Percentiles rank a stretch among this genome's conserved stretches.
Evolutionary conservation across 2,888 invertebrate genomes (phyloP).

Genomic region (Scaptomyza reducta): DNA sequence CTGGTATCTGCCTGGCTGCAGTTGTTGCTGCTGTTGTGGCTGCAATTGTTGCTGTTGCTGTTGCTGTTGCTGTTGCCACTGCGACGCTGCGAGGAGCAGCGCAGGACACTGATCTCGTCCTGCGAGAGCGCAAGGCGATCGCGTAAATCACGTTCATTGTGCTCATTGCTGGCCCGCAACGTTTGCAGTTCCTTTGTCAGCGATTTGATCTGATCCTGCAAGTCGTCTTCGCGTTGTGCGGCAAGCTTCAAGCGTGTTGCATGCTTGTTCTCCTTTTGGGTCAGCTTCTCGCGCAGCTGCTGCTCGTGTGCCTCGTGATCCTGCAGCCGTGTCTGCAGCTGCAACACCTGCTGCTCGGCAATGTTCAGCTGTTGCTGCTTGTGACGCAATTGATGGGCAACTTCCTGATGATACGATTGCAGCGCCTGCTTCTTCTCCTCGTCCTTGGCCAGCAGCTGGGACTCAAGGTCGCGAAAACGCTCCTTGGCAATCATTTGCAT

Average conservation of each 20-base stretch:
- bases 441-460: constrained; percentile 77
- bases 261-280: constrained; percentile 72
- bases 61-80: constrained; percentile 46
- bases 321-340: constrained; percentile 72
- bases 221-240: constrained; percentile 77
- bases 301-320: constrained; percentile 73
- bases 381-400: constrained; percentile 74
- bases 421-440: constrained; percentile 74
- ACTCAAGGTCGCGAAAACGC: constrained; percentile 75
- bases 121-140: constrained; percentile 82
- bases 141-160: constrained; percentile 80
- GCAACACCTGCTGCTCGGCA: constrained; percentile 82
- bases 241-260: constrained; percentile 70
- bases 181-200: constrained; percentile 80
- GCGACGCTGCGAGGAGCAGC: constrained; percentile 61
- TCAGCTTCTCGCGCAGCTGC: constrained; percentile 74
- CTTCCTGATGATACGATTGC: constrained; percentile 71
- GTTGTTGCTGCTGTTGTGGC: constrained; percentile 8
- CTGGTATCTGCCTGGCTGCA: constrained; percentile 44
- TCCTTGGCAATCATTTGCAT: constrained; percentile 78
- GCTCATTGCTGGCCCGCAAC: constrained; percentile 75
- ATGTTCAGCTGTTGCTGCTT: constrained; percentile 83
- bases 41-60: neutral
- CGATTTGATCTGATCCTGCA: constrained; percentile 78
- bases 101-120: constrained; percentile 82